Evolutionary conservation across 2,888 invertebrate genomes (phyloP).

Genomic region (Trimorus sp.): DNA sequence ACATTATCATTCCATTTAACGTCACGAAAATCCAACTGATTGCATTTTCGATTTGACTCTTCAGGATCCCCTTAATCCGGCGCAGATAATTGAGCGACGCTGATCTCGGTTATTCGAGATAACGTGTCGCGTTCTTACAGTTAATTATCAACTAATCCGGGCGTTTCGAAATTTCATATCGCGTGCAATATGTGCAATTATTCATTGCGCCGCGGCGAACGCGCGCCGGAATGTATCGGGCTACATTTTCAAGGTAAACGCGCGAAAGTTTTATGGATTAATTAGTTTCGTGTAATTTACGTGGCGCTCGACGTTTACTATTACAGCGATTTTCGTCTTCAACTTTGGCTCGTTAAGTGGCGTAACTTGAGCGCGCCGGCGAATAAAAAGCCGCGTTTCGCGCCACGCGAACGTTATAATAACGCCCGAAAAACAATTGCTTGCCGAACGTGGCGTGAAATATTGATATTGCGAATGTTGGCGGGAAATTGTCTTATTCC

Average conservation of each 20-base stretch:
- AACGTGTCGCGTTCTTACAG: not conserved
- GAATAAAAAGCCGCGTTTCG: too few species aligned
- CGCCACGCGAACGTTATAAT: too few species aligned
- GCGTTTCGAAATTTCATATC: conserved; percentile 11
- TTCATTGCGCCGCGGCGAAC: conserved; percentile 1
- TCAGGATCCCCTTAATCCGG: too few species aligned
- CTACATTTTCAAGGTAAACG: conserved; percentile 20
- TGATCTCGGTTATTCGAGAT: too few species aligned
- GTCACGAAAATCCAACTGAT: too few species aligned
- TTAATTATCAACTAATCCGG: conserved; percentile 15
- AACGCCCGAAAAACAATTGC: too few species aligned
- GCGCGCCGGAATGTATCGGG: conserved; percentile 11
- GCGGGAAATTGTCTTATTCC: too few species aligned
- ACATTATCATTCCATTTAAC: too few species aligned
- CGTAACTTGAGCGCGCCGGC: not conserved
- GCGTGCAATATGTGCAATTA: conserved; percentile 16
- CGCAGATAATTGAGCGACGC: too few species aligned
- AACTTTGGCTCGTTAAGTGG: conserved; percentile 3
- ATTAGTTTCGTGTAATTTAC: conserved; percentile 16
- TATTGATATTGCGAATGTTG: too few species aligned
- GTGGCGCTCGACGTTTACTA: conserved; percentile 12
- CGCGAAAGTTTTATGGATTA: conserved; percentile 18
- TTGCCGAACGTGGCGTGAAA: too few species aligned
- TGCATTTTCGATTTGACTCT: too few species aligned
- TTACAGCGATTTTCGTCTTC: not conserved